Base-by-base conservation (phyloP, 2,113 vertebrate genomes). In the Plestiodon gilberti region DNA sequence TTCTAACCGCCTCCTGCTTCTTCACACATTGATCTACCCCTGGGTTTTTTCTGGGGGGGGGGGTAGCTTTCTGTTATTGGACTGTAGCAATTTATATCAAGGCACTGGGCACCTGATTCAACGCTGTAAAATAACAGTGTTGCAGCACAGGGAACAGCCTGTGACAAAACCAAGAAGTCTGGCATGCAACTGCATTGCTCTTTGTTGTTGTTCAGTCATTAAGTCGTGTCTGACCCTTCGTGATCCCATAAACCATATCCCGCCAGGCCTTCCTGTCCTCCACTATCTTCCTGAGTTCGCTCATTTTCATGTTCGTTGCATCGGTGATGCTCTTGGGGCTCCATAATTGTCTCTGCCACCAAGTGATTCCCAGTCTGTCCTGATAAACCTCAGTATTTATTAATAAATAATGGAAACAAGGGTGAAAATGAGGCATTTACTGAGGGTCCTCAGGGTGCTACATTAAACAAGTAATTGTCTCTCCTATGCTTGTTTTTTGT, bases 41-140 rank as follows among this genome's bases (percentile, higher is more conserved):
- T 11, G 2, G 0, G 33, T 78, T 88, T 64, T 0, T 0, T 14
- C 6, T 40, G 1, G 1, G 1, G n/a, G 1, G n/a, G 4, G 43
- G 43, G 43, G 43, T 48, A 33, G 5, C 3, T 33, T 75, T 88
- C 28, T 65, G n/a, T 17, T 2, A 22, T 81, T 1, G 0, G 23
- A 33, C 78, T 78, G 30, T 28, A 30, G 8, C 83, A 0, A 83
- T 3, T 20, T 59, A n/a, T 20, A 30, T 40, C 59, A 40, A 61
- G 70, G 38, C 52, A 30, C 55, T 17, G 28, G 20, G 35, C 11
- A 23, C n/a, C 23, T 4, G 18, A 35, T 25, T 35, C 2, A 18
- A 10, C 10, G 1, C 20, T 35, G 35, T 23, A n/a, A 35, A 78
- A 59, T 48, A 48, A 33, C 18, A 57, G 11, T 22, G 30, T 23